Conservation (phyloP, 2,113 vertebrate species). For the Microtus richardsoni region DNA sequence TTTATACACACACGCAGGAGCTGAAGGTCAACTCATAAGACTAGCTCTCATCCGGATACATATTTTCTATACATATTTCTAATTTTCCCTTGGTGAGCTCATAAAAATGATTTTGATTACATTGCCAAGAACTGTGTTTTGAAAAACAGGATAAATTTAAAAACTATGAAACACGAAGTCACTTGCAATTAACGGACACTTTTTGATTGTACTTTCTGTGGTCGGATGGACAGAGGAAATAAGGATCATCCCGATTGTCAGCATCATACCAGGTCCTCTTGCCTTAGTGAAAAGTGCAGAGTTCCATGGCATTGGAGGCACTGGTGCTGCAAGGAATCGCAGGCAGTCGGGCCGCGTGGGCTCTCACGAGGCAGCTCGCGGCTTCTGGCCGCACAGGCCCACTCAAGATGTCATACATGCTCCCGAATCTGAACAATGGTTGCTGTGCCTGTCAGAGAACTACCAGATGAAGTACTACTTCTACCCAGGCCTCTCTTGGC, state of each 20-base stretch:
- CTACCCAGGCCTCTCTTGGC: background rate
- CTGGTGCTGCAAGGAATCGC: no score
- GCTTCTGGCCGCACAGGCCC: no score
- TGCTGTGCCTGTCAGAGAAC: background rate
- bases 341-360: no score
- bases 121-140: background rate
- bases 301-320: no score
- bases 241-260: background rate
- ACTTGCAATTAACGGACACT: background rate
- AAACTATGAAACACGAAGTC: background rate
- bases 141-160: background rate
- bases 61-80: background rate
- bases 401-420: no score
- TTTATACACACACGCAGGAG: slow-evolving; percentile 54
- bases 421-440: no score
- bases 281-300: slow-evolving; percentile 25
- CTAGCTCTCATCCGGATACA: no score
- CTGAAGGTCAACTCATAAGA: slow-evolving; percentile 31
- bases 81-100: background rate
- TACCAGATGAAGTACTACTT: slow-evolving; percentile 35
- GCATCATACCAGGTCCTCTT: background rate
- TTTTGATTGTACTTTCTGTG: background rate
- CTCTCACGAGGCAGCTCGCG: no score
- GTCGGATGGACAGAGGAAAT: background rate
- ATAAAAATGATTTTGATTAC: background rate